Percentiles rank a stretch among this genome's conserved stretches.
Conservation (phyloP, 2,797 vertebrate genomes). For the Sebastolobus altivelis region DNA sequence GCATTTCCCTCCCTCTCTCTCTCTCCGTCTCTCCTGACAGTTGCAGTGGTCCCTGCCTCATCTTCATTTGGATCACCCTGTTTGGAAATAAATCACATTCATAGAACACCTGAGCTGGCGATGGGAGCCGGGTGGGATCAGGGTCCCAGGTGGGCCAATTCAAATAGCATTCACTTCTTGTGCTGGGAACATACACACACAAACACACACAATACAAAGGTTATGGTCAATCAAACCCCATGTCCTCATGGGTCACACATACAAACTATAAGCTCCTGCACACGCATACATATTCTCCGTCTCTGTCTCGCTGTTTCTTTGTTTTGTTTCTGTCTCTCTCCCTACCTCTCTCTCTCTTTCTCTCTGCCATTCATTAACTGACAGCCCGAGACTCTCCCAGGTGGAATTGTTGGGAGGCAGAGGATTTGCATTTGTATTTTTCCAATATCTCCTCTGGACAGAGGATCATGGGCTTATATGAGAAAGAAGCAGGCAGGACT, state of each 20-base stretch:
- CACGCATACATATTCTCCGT: conserved; percentile 42
- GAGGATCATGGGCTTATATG: conserved; percentile 74
- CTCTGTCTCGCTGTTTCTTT: conserved; percentile 36
- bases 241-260: conserved; percentile 65
- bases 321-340: conserved; percentile 2
- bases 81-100: conserved; percentile 85
- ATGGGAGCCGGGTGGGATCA: conserved; percentile 49
- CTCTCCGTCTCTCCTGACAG: conserved; percentile 35
- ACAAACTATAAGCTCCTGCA: conserved; percentile 48
- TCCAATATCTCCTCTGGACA: conserved; percentile 73
- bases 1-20: conserved; percentile 7
- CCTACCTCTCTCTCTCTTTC: not conserved
- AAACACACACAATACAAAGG: conserved; percentile 54
- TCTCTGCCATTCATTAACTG: conserved; percentile 73
- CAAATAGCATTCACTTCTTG: conserved; percentile 78
- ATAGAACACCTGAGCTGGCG: conserved; percentile 83
- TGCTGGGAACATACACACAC: conserved; percentile 25
- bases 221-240: conserved; percentile 74
- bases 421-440: conserved; percentile 84
- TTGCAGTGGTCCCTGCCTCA: conserved; percentile 46
- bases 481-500: conserved; percentile 40
- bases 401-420: conserved; percentile 66
- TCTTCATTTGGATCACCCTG: conserved; percentile 76
- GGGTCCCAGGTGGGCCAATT: conserved; percentile 81
- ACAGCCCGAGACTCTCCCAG: conserved; percentile 69